Conservation (phyloP, 1,140 invertebrate genomes). For the Drosophila ironensis region DNA sequence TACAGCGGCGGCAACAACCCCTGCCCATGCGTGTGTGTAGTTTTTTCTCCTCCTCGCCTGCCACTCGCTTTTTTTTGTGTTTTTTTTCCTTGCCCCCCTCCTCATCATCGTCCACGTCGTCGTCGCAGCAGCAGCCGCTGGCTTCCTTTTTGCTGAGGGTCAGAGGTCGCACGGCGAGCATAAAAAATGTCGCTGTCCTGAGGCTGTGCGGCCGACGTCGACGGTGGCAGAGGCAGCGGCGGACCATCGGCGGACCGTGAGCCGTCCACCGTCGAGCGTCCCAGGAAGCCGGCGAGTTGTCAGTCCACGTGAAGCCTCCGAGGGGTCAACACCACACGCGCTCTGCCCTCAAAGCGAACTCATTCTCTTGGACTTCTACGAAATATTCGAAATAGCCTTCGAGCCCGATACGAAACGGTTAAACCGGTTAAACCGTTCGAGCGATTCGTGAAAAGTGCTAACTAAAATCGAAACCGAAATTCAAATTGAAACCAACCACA, state of each 20-base stretch:
- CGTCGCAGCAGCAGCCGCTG: neutral
- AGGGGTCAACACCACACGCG: slow-evolving; percentile 81
- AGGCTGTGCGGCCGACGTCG: slow-evolving; percentile 26
- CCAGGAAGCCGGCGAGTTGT: slow-evolving; percentile 74
- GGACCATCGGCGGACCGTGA: slow-evolving; percentile 16
- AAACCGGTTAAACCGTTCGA: slow-evolving; percentile 14
- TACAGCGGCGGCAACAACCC: slow-evolving; percentile 47
- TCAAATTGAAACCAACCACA: slow-evolving; percentile 8
- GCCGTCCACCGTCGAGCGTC: slow-evolving; percentile 63
- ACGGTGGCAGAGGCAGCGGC: slow-evolving; percentile 48
- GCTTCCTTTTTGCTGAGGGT: neutral
- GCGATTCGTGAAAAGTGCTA: slow-evolving; percentile 26
- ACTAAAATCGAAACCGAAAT: neutral
- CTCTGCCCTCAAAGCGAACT: slow-evolving; percentile 45
- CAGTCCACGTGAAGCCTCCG: slow-evolving; percentile 82
- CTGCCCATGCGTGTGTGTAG: slow-evolving; percentile 36
- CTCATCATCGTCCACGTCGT: neutral
- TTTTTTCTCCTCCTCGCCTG: slow-evolving; percentile 8
- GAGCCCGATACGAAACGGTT: too few relatives aligned
- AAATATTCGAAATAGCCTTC: neutral
- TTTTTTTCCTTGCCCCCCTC: slow-evolving; percentile 17
- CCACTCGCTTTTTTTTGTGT: too few relatives aligned
- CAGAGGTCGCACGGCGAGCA: neutral
- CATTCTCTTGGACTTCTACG: slow-evolving; percentile 10
- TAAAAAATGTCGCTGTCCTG: slow-evolving; percentile 35